phyloP scores from a whole-genome alignment of 2,888 invertebrate genomes.

The Hirtodrosophila alboralis region DNA sequence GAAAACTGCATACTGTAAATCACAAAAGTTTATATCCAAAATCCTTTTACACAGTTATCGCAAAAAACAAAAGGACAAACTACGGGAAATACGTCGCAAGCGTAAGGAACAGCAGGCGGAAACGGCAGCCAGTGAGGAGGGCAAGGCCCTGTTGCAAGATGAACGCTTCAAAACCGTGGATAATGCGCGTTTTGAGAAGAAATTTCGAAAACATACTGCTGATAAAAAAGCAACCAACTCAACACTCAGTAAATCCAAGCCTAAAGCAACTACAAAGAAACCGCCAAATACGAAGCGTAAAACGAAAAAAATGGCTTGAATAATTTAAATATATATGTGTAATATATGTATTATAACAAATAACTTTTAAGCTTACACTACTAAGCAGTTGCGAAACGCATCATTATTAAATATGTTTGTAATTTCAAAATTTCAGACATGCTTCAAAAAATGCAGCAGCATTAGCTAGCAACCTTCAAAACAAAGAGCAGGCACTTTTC shows the following conservation, averaged over 20 bases:
- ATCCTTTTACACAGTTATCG: slow-evolving; percentile 65
- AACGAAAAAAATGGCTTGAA: slow-evolving; percentile 15
- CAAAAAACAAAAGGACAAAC: slow-evolving; percentile 81
- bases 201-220: slow-evolving; percentile 40
- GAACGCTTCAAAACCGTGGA: slow-evolving; percentile 82
- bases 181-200: slow-evolving; percentile 73
- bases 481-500: slow-evolving; percentile 48
- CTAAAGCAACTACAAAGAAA: slow-evolving; percentile 14
- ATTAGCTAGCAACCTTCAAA: slow-evolving; percentile 19
- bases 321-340: slow-evolving; percentile 10
- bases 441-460: slow-evolving; percentile 40
- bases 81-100: slow-evolving; percentile 77
- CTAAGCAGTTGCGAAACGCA: slow-evolving; percentile 62
- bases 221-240: neutral
- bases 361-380: slow-evolving; percentile 66
- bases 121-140: slow-evolving; percentile 41
- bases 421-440: slow-evolving; percentile 56
- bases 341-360: slow-evolving; percentile 45
- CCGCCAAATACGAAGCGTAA: slow-evolving; percentile 27
- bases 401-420: slow-evolving; percentile 55
- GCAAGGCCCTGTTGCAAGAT: slow-evolving; percentile 70
- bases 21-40: too few species aligned
- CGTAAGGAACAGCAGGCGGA: slow-evolving; percentile 69
- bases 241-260: neutral
- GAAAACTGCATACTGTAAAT: neutral